Percentiles rank a stretch among this genome's conserved stretches.
phyloP scores from a whole-genome alignment of 2,888 invertebrate genomes.

The Drosophila maculinotata region DNA sequence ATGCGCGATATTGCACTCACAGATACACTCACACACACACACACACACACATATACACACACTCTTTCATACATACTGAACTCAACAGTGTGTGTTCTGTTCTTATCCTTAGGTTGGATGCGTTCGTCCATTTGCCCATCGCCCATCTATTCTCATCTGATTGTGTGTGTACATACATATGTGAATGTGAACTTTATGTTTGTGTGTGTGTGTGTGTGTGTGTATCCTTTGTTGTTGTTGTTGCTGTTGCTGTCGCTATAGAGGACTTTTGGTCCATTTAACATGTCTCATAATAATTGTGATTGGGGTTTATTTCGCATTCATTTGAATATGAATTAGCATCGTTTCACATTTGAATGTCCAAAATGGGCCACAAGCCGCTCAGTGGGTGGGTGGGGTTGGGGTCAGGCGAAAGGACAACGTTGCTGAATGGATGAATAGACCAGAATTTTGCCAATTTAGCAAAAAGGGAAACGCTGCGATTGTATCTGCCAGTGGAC shows the following conservation, averaged over 20 bases:
- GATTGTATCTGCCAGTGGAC: constrained; percentile 71
- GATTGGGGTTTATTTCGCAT: constrained; percentile 82
- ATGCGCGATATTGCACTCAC: constrained; percentile 65
- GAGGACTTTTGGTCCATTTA: constrained; percentile 83
- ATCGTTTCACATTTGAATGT: constrained; percentile 73
- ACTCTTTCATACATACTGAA: neutral
- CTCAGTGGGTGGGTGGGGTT: constrained; percentile 14
- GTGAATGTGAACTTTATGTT: constrained; percentile 23
- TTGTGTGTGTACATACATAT: constrained; percentile 21
- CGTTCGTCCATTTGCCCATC: constrained; percentile 47
- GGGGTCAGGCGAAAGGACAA: constrained; percentile 56
- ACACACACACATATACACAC: constrained; percentile 8
- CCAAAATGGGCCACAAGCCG: constrained; percentile 43
- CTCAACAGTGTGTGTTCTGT: constrained; percentile 4
- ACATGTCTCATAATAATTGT: constrained; percentile 83
- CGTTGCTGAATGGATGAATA: constrained; percentile 54
- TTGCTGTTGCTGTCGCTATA: constrained; percentile 53
- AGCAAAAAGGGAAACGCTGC: constrained; percentile 71
- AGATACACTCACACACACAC: constrained; percentile 22
- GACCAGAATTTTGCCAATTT: constrained; percentile 80
- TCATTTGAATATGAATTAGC: constrained; percentile 83
- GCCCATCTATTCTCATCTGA: constrained; percentile 30
- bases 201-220: constrained; percentile 13
- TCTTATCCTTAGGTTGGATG: constrained; percentile 39
- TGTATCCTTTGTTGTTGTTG: constrained; percentile 33